phyloP scores from a whole-genome alignment of 2,888 invertebrate species.

The Kuschelorhynchus macadamiae region DNA sequence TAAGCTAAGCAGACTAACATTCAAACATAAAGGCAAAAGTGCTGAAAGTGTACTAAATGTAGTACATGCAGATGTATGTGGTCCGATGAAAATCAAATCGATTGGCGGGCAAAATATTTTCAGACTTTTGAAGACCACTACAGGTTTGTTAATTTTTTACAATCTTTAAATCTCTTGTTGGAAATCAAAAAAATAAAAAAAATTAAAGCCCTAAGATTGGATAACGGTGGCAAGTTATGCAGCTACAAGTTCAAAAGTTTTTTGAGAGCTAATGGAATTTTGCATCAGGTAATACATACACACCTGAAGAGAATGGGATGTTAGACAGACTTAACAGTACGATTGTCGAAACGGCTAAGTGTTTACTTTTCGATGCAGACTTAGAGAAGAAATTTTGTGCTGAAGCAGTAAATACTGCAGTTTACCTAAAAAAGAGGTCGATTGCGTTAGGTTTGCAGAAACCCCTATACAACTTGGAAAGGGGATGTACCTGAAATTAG shows the following conservation, averaged over 20 bases:
- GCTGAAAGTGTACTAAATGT: not conserved
- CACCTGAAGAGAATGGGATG: conserved; percentile 48
- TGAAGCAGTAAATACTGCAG: conserved; percentile 55
- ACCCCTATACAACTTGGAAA: conserved; percentile 60
- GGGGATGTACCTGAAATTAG: conserved; percentile 56
- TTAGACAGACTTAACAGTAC: conserved; percentile 54
- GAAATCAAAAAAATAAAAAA: conserved; percentile 32
- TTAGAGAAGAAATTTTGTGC: conserved; percentile 55
- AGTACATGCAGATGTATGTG: conserved; percentile 5
- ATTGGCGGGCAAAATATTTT: not conserved
- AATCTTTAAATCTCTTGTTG: conserved; percentile 38
- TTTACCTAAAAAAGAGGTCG: conserved; percentile 54
- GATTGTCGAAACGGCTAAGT: conserved; percentile 54
- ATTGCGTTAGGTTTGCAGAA: conserved; percentile 40
- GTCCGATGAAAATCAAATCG: not conserved
- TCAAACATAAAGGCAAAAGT: too few species aligned
- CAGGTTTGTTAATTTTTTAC: conserved; percentile 28
- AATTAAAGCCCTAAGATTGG: conserved; percentile 33
- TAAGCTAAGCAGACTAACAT: too few species aligned
- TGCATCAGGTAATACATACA: conserved; percentile 43
- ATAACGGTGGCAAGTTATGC: conserved; percentile 45
- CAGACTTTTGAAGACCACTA: not conserved
- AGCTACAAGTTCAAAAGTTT: conserved; percentile 42
- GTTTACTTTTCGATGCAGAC: conserved; percentile 54
- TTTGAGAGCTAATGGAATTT: conserved; percentile 39